Evolutionary conservation across 2,797 vertebrate genomes (phyloP), one percentile per base, ranked within the genome.

Genomic region (Myotis vivesi): DNA sequence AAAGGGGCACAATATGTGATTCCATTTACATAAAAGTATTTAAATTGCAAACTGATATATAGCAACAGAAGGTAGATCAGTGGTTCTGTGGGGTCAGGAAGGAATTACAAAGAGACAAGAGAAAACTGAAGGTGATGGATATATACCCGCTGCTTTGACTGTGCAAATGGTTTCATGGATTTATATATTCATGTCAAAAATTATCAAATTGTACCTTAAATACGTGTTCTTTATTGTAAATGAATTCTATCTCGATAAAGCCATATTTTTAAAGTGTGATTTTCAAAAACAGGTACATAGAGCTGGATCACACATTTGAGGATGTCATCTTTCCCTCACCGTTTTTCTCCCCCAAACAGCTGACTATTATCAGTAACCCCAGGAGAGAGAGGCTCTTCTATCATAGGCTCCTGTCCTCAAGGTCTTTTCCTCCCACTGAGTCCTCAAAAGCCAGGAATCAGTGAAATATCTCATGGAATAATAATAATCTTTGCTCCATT

Each of bases 361-460:
- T 64, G 38, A 38, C 33, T 57, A 46, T 53, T 75, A 22, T 13
- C 41, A 71, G 8, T 36, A 77, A 36, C 10, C 38, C 87, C 19
- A 77, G 41, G 62, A 87, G 66, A 82, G 8, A 87, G 72, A 82
- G 6, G 4, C 6, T 82, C 17, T 68, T 73, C 49, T 79, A 20
- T 59, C 53, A 25, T n/a, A 75, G n/a, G 51, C 30, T 91, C 38
- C n/a, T 41, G 10, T 92, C 84, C 75, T 88, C 72, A 83, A 66
- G 30, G 55, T 68, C 73, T 91, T 95, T 76, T 62, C 17, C 57
- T 90, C 30, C 41, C 46, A 51, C 1, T 51, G 51, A 49, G 41
- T 89, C 87, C 36, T 80, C 82, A 38, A 69, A 84, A 88, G 59
- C 41, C 55, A 89, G 57, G 28, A 81, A 81, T 94, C 73, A 73